phyloP scores from a whole-genome alignment of 2,888 invertebrate genomes.

The Alloplasta piceator region DNA sequence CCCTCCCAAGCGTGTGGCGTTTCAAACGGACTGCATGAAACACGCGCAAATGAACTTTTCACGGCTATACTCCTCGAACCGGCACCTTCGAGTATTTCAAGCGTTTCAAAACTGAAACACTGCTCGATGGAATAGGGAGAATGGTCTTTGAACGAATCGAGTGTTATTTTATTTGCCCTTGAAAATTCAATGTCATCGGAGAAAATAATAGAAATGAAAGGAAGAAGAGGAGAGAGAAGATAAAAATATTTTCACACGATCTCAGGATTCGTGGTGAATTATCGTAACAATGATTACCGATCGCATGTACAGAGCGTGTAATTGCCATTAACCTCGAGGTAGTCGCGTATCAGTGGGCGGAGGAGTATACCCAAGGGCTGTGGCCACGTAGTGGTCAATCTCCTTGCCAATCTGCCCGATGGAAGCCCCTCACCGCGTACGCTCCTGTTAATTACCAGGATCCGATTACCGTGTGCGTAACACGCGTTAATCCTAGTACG shows the following conservation, averaged over 20 bases:
- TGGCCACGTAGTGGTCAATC: slow-evolving; percentile 64
- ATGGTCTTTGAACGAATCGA: slow-evolving; percentile 5
- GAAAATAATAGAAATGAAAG: background rate
- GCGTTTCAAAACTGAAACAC: background rate
- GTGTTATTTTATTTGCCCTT: background rate
- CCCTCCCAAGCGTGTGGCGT: slow-evolving; percentile 25
- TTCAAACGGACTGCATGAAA: slow-evolving; percentile 58
- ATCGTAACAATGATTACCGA: slow-evolving; percentile 41
- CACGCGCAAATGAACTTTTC: slow-evolving; percentile 58
- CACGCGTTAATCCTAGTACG: slow-evolving; percentile 66
- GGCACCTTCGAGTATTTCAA: slow-evolving; percentile 31
- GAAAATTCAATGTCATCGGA: background rate
- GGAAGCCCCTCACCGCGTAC: slow-evolving; percentile 56
- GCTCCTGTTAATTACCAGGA: slow-evolving; percentile 70
- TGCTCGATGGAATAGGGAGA: background rate
- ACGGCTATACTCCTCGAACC: slow-evolving; percentile 25
- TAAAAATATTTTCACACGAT: background rate
- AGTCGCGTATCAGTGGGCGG: slow-evolving; percentile 40
- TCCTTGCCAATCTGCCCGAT: slow-evolving; percentile 63
- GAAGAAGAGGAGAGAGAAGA: no score
- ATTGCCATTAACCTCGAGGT: slow-evolving; percentile 62
- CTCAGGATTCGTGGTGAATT: background rate
- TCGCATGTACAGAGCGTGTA: slow-evolving; percentile 59
- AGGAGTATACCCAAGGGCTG: slow-evolving; percentile 59
- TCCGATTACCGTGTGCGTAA: slow-evolving; percentile 71